Base-by-base conservation (phyloP, 2,113 vertebrate genomes). In the Equus przewalskii region DNA sequence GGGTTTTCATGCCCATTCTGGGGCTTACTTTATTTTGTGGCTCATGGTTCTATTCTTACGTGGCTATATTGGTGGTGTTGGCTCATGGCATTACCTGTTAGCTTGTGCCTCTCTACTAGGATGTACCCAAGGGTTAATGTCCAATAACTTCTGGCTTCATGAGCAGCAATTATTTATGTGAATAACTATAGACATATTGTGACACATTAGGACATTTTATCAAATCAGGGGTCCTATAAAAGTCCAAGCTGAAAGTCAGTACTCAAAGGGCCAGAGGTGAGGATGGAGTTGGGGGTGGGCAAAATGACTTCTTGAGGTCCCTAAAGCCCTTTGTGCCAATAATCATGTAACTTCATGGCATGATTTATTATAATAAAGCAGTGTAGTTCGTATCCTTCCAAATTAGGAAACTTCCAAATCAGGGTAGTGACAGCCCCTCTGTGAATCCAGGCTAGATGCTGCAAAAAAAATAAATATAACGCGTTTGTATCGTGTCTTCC, bases 381-480 rank as follows among this genome's bases (percentile, higher is more conserved):
- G 46, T 22, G 2, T 33, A 65, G 54, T 30, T 76, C 3, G 4
- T 51, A 21, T 36, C 33, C 5, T 85, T 86, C 91, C 56, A 75
- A 88, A 75, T 49, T 81, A 13, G 30, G 62, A 58, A 80, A 36
- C 2, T 54, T 67, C n/a, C 28, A 30, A 14, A 24, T 95, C 49
- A 83, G 22, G 79, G 92, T 44, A 73, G 69, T 62, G 89, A 86
- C 73, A 62, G 21, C n/a, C 76, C 84, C 12, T 85, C 82, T 78
- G 33, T 81, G 78, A 89, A 91, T 11, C 62, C 36, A 79, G 26
- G 64, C 62, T 80, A 51, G 69, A 92, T 86, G 54, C 33, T 82
- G 41, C 44, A 64, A 89, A 93, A 89, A 93, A 85, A 94, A 88
- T 44, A 88, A 81, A 92, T 22, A 36, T 4, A 21, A 56, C 28